These are phyloP conservation scores for Mallotus villosus DNA, from an alignment of 2,797 vertebrate species.

Conservation along the genomic window DNA sequence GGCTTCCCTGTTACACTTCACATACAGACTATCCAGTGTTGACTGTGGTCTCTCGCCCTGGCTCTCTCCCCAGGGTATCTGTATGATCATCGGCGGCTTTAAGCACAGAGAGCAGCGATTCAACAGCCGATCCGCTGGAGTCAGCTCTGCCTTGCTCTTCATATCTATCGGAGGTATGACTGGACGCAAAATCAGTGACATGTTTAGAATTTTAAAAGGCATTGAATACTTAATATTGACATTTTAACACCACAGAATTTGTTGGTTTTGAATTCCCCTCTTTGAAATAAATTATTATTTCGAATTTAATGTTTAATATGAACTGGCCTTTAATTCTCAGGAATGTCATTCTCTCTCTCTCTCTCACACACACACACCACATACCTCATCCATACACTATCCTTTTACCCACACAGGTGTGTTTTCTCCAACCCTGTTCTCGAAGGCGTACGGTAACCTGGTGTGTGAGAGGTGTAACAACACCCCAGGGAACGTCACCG, in stretches of 20 bases:
- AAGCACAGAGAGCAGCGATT: constrained; percentile 87
- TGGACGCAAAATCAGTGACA: neutral
- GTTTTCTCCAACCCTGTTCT: constrained; percentile 89
- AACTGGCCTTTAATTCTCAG: too few species aligned
- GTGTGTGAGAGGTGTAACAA: constrained; percentile 83
- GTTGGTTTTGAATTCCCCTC: too few species aligned
- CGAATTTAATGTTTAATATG: neutral
- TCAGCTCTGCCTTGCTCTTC: constrained; percentile 87
- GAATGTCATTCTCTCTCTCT: too few species aligned
- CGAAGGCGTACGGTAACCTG: constrained; percentile 86
- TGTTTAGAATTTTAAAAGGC: neutral
- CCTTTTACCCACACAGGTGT: constrained; percentile 69
- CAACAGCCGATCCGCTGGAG: constrained; percentile 87
- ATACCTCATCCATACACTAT: neutral
- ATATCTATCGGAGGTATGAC: constrained; percentile 86
- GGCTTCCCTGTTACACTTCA: too few species aligned
- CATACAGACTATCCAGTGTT: neutral
- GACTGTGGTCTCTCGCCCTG: neutral
- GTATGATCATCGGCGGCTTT: constrained; percentile 89
- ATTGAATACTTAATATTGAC: too few species aligned
- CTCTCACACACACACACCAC: fast-evolving
- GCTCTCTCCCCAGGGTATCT: constrained; percentile 80
- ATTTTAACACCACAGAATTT: too few species aligned
- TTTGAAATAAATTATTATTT: neutral
- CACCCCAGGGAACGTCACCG: constrained; percentile 62